phyloP scores from a whole-genome alignment of 1,140 invertebrate species.

The Drosophila pectinifera region DNA sequence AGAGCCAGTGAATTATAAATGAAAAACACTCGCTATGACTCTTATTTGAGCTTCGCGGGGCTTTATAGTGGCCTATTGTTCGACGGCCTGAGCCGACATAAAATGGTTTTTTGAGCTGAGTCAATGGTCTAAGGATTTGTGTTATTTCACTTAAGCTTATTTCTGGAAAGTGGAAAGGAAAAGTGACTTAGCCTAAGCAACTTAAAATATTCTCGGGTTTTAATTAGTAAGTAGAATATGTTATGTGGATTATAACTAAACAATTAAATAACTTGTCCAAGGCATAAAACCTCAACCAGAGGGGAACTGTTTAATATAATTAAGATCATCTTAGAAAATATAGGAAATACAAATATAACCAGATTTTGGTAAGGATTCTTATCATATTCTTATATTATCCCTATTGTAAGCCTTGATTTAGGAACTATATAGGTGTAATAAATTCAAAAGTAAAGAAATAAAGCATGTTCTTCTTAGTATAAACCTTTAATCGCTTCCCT shows the following conservation, averaged over 20 bases:
- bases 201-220: slow-evolving; percentile 4
- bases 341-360: no score
- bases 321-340: not conserved
- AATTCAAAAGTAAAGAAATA: not conserved
- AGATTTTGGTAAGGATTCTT: not conserved
- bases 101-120: slow-evolving; percentile 13
- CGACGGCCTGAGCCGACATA: not conserved
- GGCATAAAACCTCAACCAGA: no score
- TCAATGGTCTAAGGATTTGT: slow-evolving; percentile 4
- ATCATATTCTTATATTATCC: not conserved
- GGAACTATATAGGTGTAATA: no score
- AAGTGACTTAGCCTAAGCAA: not conserved
- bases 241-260: not conserved
- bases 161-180: not conserved
- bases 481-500: slow-evolving; percentile 4
- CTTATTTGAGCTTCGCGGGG: slow-evolving; percentile 1
- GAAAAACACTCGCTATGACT: slow-evolving; percentile 49
- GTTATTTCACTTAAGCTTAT: not conserved
- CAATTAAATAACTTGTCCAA: no score
- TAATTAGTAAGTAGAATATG: no score
- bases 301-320: no score
- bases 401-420: not conserved
- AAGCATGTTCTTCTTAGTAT: no score
- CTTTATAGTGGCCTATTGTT: slow-evolving; percentile 17
- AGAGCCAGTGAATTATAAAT: slow-evolving; percentile 53